Conservation (phyloP, 2,113 vertebrate species). For the Tor tambroides region DNA sequence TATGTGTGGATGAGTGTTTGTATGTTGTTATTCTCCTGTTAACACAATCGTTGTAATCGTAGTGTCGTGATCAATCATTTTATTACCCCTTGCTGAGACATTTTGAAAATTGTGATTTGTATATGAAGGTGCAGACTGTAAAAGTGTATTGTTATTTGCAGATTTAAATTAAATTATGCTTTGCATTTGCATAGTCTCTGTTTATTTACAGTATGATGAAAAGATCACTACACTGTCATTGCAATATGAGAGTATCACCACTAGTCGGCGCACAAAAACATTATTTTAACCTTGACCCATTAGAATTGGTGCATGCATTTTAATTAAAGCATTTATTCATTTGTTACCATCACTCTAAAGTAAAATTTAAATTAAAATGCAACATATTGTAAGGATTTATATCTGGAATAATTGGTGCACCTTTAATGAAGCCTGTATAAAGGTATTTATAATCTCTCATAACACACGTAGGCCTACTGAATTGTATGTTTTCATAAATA, state of each 20-base stretch:
- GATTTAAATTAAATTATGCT: slow-evolving; percentile 61
- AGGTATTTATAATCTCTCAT: not conserved
- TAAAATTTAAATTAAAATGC: not conserved
- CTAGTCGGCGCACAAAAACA: slow-evolving; percentile 31
- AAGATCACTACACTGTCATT: not conserved
- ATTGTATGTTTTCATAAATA: not conserved
- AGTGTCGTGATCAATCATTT: slow-evolving; percentile 36
- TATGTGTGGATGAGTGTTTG: slow-evolving; percentile 30
- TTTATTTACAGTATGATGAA: slow-evolving; percentile 17
- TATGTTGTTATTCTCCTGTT: slow-evolving; percentile 32
- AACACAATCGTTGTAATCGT: slow-evolving; percentile 35
- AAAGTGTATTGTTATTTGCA: slow-evolving; percentile 57
- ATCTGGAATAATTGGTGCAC: not conserved
- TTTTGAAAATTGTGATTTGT: slow-evolving; percentile 58
- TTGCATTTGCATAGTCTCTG: slow-evolving; percentile 31
- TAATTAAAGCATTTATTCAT: not conserved
- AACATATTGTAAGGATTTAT: not conserved
- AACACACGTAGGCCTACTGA: not conserved
- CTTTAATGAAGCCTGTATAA: not conserved
- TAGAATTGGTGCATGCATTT: not conserved
- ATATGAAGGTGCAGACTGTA: slow-evolving; percentile 51
- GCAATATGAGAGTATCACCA: not conserved
- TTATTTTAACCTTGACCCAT: not conserved
- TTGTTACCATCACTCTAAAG: not conserved
- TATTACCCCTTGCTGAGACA: slow-evolving; percentile 41